Percentiles rank a stretch among this genome's conserved stretches.
phyloP scores from a whole-genome alignment of 2,797 vertebrate genomes.

The Pterois miles region DNA sequence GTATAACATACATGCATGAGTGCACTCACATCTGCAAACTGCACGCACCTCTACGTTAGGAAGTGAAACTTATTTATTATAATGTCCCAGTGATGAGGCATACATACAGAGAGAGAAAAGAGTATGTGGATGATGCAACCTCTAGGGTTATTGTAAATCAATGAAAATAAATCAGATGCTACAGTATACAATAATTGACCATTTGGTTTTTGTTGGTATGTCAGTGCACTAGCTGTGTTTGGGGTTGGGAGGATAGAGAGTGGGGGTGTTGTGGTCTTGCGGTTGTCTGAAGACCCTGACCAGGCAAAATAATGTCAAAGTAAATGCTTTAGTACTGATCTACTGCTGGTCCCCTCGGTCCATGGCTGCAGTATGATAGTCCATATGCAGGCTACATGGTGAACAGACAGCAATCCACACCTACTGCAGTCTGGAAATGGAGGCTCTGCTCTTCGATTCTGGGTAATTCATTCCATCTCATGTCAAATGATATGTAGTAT shows the following conservation, averaged over 20 bases:
- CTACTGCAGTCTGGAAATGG: constrained; percentile 16
- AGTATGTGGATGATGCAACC: constrained; percentile 21
- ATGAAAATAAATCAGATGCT: constrained; percentile 50
- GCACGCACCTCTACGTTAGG: constrained; percentile 12
- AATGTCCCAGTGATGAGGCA: constrained; percentile 40
- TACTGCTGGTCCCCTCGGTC: constrained; percentile 27
- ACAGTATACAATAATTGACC: constrained; percentile 43
- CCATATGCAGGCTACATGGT: constrained; percentile 30
- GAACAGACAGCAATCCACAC: constrained; percentile 38
- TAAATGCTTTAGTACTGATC: constrained; percentile 66
- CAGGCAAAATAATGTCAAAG: constrained; percentile 47
- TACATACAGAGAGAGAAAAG: constrained; percentile 38
- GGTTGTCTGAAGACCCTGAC: constrained; percentile 35
- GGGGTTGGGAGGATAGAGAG: background rate
- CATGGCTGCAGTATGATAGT: constrained; percentile 32
- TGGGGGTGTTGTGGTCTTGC: constrained; percentile 16
- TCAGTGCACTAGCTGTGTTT: constrained; percentile 44
- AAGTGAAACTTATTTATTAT: constrained; percentile 66
- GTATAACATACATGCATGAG: background rate
- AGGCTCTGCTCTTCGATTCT: background rate
- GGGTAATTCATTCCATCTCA: constrained; percentile 14
- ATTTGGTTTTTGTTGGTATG: constrained; percentile 49
- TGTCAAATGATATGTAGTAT: constrained; percentile 25
- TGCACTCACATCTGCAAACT: constrained; percentile 36
- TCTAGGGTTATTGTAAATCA: constrained; percentile 32